These are phyloP conservation scores for Drosophila differens DNA, from an alignment of 2,888 invertebrate genomes.

Conservation along the genomic window DNA sequence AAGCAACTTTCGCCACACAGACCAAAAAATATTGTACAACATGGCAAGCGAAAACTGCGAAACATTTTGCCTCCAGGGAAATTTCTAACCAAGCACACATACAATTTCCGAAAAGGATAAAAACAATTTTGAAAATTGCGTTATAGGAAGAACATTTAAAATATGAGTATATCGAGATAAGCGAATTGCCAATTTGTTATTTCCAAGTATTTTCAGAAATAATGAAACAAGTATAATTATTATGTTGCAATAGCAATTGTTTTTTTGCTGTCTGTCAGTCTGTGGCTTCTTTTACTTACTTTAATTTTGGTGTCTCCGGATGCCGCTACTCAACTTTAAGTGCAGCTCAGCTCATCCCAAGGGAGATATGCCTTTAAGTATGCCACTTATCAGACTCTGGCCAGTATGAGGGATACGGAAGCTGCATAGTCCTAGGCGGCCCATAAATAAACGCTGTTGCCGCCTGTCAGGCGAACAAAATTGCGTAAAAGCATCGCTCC, in stretches of 20 bases:
- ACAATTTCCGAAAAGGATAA: not conserved
- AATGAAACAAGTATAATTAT: not conserved
- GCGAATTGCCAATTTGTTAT: slow-evolving; percentile 3
- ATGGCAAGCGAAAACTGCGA: not conserved
- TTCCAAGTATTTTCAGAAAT: not conserved
- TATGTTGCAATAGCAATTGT: not conserved
- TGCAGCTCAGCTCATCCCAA: slow-evolving; percentile 13
- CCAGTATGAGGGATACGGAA: slow-evolving; percentile 30
- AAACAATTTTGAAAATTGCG: not conserved
- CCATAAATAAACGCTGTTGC: slow-evolving; percentile 71
- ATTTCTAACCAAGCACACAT: slow-evolving; percentile 1
- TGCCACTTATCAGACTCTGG: slow-evolving; percentile 63
- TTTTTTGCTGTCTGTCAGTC: not conserved
- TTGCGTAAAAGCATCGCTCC: slow-evolving; percentile 55
- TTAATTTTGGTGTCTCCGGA: slow-evolving; percentile 1
- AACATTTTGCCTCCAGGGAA: slow-evolving; percentile 1
- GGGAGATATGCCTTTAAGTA: slow-evolving; percentile 35
- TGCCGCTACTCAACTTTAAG: slow-evolving; percentile 21
- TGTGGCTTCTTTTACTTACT: slow-evolving; percentile 10
- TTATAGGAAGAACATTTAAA: not conserved
- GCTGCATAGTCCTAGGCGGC: slow-evolving; percentile 39
- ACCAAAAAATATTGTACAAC: not conserved
- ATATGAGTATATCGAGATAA: not conserved
- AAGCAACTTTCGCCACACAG: slow-evolving; percentile 8
- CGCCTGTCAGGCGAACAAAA: slow-evolving; percentile 65